Percentiles rank a stretch among this genome's conserved stretches.
Evolutionary conservation across 1,140 invertebrate genomes (phyloP).

Genomic region (Nautilus pompilius): DNA sequence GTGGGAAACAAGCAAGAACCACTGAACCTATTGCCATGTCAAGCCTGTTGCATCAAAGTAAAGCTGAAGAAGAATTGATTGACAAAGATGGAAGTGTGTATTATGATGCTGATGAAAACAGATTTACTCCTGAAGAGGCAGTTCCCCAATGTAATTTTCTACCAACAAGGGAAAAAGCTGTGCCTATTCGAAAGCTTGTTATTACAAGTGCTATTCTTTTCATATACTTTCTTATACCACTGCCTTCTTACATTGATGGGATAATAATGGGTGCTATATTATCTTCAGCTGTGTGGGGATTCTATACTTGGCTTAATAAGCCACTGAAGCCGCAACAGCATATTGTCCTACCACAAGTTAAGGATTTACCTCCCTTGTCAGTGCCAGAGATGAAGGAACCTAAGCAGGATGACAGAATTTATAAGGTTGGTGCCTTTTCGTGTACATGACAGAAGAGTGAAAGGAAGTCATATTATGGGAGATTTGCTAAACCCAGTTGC

Average conservation of each 20-base stretch:
- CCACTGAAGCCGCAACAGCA: slow-evolving; percentile 21
- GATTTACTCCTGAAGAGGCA: neutral
- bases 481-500: neutral
- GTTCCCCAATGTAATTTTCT: too few relatives aligned
- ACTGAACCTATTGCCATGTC: slow-evolving; percentile 22
- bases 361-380: slow-evolving; percentile 34
- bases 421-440: slow-evolving; percentile 39
- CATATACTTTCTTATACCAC: slow-evolving; percentile 40
- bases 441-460: neutral
- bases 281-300: slow-evolving; percentile 21
- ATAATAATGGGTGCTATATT: slow-evolving; percentile 38
- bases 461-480: neutral
- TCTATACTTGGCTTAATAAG: slow-evolving; percentile 33
- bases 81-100: neutral
- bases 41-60: slow-evolving; percentile 15
- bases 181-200: slow-evolving; percentile 26
- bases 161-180: neutral
- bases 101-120: slow-evolving; percentile 2
- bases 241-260: slow-evolving; percentile 48
- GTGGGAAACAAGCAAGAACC: neutral
- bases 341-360: slow-evolving; percentile 22
- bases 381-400: slow-evolving; percentile 46
- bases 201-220: slow-evolving; percentile 24
- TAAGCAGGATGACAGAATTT: slow-evolving; percentile 33
- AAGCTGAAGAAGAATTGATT: slow-evolving; percentile 9